Percentiles rank a stretch among this genome's conserved stretches.
Conservation (phyloP, 2,113 vertebrate species). For the Xenopus laevis region DNA sequence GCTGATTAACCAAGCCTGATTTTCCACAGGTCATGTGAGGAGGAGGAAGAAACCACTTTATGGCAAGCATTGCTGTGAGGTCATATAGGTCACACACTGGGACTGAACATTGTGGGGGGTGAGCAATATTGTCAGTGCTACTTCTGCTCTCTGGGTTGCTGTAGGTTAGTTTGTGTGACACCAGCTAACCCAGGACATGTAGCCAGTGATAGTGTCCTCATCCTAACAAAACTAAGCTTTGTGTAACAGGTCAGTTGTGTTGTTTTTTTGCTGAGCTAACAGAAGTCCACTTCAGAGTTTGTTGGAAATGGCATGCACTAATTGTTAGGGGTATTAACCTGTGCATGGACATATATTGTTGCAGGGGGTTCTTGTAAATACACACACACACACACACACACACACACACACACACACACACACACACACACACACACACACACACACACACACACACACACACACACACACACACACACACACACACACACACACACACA, state of each 20-base stretch:
- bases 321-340: neutral
- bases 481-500: too few relatives aligned
- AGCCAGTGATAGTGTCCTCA: slow-evolving; percentile 33
- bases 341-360: neutral
- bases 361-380: neutral
- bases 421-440: too few relatives aligned
- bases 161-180: slow-evolving; percentile 56
- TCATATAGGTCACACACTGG: slow-evolving; percentile 72
- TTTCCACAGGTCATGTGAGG: slow-evolving; percentile 88
- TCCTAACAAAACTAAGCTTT: slow-evolving; percentile 57
- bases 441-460: too few relatives aligned
- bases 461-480: too few relatives aligned
- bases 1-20: slow-evolving; percentile 56
- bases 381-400: too few relatives aligned
- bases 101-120: slow-evolving; percentile 63
- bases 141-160: slow-evolving; percentile 41
- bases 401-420: too few relatives aligned
- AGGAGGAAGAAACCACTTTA: slow-evolving; percentile 74
- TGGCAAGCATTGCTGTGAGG: slow-evolving; percentile 80
- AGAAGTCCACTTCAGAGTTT: neutral
- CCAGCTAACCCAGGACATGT: slow-evolving; percentile 54
- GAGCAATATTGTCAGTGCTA: slow-evolving; percentile 66
- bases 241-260: slow-evolving; percentile 21
- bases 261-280: neutral
- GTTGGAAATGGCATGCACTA: too few relatives aligned